Conservation (phyloP, 1,140 invertebrate species). For the Atta texana region DNA sequence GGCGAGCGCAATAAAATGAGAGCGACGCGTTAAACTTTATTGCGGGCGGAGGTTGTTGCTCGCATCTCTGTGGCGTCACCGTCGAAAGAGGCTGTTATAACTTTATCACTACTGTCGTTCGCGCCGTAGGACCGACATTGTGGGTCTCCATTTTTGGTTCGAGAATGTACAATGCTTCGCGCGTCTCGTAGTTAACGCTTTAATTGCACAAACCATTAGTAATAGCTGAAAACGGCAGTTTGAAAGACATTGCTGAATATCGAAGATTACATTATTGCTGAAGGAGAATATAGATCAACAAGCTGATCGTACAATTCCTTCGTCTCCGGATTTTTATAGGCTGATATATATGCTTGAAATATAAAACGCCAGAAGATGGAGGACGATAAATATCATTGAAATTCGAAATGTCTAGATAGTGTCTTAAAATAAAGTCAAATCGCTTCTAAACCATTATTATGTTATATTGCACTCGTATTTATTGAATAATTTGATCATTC, state of each 20-base stretch:
- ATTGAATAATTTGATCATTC: constrained; percentile 32
- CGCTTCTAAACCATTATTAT: constrained; percentile 6
- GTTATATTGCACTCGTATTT: not conserved
- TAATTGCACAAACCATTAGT: constrained; percentile 46
- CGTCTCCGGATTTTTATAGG: constrained; percentile 4
- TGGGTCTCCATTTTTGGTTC: constrained; percentile 25
- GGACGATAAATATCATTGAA: not conserved
- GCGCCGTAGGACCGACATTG: not conserved
- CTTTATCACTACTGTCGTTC: constrained; percentile 66
- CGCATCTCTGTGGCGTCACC: constrained; percentile 47
- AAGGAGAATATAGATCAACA: constrained; percentile 1
- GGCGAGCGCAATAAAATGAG: constrained; percentile 68
- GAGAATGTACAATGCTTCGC: not conserved
- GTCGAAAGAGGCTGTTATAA: constrained; percentile 70
- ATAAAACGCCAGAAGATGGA: constrained; percentile 20
- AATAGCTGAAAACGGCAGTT: not conserved
- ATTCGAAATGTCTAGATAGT: not conserved
- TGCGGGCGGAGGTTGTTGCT: constrained; percentile 66
- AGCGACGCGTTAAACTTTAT: constrained; percentile 71
- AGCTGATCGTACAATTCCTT: not conserved
- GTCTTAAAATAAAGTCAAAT: constrained; percentile 33
- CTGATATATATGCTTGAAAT: not conserved
- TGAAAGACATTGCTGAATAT: not conserved
- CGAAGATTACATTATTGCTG: not conserved
- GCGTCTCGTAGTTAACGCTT: not conserved